These are phyloP conservation scores for human DNA, from an alignment of 2,113 vertebrate species.

Conservation along the genomic window DNA sequence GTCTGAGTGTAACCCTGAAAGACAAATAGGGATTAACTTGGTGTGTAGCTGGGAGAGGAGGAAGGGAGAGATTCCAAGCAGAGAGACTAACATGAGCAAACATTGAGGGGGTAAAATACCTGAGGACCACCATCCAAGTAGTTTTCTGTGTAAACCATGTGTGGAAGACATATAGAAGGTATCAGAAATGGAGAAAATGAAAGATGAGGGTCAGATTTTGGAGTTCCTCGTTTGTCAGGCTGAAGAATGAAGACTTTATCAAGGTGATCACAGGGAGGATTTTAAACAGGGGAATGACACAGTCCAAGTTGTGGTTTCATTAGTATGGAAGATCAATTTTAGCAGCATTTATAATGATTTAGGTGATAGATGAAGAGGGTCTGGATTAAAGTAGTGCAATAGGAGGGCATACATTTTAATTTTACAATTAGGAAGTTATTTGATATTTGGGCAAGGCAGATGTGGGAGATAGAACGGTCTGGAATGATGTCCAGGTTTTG, in stretches of 20 bases:
- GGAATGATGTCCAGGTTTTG: not conserved
- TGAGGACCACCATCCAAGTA: not conserved
- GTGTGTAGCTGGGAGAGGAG: not conserved
- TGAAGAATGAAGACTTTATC: not conserved
- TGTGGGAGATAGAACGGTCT: not conserved
- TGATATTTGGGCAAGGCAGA: constrained; percentile 11
- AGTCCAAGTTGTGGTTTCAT: not conserved
- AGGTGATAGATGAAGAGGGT: not conserved
- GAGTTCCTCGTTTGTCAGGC: not conserved
- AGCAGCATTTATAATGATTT: not conserved
- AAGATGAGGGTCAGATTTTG: not conserved
- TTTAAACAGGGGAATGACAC: not conserved
- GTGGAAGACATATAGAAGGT: not conserved
- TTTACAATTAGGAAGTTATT: constrained; percentile 44
- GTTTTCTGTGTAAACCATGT: not conserved
- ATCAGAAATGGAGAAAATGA: not conserved
- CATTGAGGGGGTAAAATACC: not conserved
- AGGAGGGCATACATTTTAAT: not conserved
- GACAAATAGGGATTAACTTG: not conserved
- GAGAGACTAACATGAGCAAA: not conserved
- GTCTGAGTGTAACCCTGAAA: not conserved
- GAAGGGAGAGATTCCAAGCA: not conserved
- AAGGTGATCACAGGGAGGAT: not conserved
- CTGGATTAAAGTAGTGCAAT: not conserved
- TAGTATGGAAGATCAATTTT: not conserved